A percentile compares a stretch with the other conserved stretches of the same genome.
phyloP scores from a whole-genome alignment of 2,888 invertebrate species.

The Mesoligia furuncula region DNA sequence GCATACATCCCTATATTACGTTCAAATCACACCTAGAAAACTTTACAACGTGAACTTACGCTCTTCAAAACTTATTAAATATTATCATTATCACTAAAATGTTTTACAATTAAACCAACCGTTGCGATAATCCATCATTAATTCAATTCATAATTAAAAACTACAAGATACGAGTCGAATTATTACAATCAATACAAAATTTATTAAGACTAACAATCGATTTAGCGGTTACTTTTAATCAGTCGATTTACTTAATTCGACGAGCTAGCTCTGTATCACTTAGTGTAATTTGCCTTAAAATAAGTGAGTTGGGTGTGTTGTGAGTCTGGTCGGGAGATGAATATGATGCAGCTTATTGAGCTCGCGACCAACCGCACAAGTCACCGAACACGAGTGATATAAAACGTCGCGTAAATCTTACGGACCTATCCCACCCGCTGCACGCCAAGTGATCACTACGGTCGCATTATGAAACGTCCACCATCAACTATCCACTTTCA shows the following conservation, averaged over 20 bases:
- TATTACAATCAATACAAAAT: conserved; percentile 56
- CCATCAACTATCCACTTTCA: conserved; percentile 54
- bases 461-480: conserved; percentile 49
- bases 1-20: conserved; percentile 70
- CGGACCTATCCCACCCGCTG: conserved; percentile 47
- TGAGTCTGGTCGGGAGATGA: conserved; percentile 41
- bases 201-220: conserved; percentile 58
- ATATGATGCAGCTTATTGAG: conserved; percentile 57
- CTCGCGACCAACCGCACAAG: conserved; percentile 39
- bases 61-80: conserved; percentile 73
- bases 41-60: conserved; percentile 71
- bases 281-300: conserved; percentile 61
- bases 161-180: conserved; percentile 56
- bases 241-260: conserved; percentile 74
- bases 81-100: conserved; percentile 69
- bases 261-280: conserved; percentile 65
- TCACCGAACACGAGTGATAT: conserved; percentile 46
- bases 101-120: conserved; percentile 66
- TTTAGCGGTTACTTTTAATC: conserved; percentile 72
- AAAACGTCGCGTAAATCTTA: conserved; percentile 51
- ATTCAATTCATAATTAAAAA: conserved; percentile 48
- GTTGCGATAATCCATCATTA: conserved; percentile 27
- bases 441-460: conserved; percentile 57
- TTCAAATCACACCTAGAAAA: conserved; percentile 76
- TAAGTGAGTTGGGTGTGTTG: conserved; percentile 47